Percentiles rank a stretch among this genome's conserved stretches.
Conservation (phyloP, 2,888 invertebrate genomes). For the Carterocephalus palaemon region DNA sequence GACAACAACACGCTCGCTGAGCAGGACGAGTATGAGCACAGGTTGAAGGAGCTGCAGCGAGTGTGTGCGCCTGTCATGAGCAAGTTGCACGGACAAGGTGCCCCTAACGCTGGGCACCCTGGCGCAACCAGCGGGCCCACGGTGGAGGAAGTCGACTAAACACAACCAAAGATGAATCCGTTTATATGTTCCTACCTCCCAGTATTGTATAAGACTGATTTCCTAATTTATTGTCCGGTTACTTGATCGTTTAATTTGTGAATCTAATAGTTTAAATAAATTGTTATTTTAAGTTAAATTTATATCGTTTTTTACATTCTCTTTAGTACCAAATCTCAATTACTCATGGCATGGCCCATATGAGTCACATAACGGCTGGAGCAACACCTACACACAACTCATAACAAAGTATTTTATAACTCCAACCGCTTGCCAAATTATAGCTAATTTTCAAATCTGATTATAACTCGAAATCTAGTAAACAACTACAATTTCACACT, state of each 20-base stretch:
- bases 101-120: not conserved
- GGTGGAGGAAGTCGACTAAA: constrained; percentile 21
- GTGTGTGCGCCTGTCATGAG: constrained; percentile 78
- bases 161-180: not conserved
- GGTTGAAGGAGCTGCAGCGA: constrained; percentile 77
- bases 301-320: no score
- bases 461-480: no score
- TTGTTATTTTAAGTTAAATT: constrained; percentile 31
- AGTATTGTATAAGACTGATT: constrained; percentile 15
- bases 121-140: constrained; percentile 20
- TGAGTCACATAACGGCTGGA: no score
- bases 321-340: no score
- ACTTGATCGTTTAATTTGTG: constrained; percentile 10
- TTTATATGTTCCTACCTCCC: not conserved
- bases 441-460: no score
- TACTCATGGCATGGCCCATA: no score
- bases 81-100: constrained; percentile 39
- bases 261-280: constrained; percentile 12
- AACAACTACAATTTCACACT: no score
- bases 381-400: no score
- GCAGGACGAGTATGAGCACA: constrained; percentile 81
- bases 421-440: no score
- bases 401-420: no score
- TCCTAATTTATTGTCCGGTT: constrained; percentile 8
- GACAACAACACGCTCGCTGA: constrained; percentile 82